Percentiles rank a stretch among this genome's conserved stretches.
These are phyloP conservation scores for Microdon myrmicae DNA, from an alignment of 2,888 invertebrate species.

Conservation along the genomic window DNA sequence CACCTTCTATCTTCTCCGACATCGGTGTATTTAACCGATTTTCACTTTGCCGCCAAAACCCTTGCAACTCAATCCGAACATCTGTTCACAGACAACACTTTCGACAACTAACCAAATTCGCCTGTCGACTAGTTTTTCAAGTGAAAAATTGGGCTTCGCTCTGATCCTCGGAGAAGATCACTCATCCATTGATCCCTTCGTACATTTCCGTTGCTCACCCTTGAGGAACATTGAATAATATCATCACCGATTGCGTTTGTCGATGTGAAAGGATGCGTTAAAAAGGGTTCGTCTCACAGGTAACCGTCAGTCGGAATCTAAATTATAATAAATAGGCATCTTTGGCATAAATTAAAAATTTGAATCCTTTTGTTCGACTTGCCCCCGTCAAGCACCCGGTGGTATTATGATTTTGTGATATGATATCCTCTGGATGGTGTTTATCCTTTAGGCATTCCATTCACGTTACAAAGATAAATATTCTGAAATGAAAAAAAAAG, in stretches of 20 bases:
- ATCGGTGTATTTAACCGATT: neutral
- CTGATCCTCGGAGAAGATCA: constrained; percentile 36
- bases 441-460: constrained; percentile 26
- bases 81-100: constrained; percentile 15
- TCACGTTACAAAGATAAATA: constrained; percentile 25
- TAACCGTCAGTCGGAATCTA: constrained; percentile 29
- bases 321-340: constrained; percentile 47
- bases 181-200: constrained; percentile 33
- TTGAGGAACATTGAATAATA: constrained; percentile 38
- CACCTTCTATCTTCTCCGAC: neutral
- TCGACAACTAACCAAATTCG: constrained; percentile 5
- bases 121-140: constrained; percentile 11
- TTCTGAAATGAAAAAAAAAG: constrained; percentile 23
- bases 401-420: constrained; percentile 37
- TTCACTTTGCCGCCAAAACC: constrained; percentile 11
- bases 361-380: constrained; percentile 38
- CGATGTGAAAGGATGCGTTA: constrained; percentile 36
- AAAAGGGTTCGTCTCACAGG: constrained; percentile 30
- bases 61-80: constrained; percentile 8
- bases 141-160: constrained; percentile 43
- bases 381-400: constrained; percentile 18
- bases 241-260: constrained; percentile 21
- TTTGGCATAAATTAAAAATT: constrained; percentile 47
- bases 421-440: constrained; percentile 25
- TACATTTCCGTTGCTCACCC: constrained; percentile 6